These are phyloP conservation scores for Blastobasis lacticolella DNA, from an alignment of 2,888 invertebrate genomes.

Conservation along the genomic window DNA sequence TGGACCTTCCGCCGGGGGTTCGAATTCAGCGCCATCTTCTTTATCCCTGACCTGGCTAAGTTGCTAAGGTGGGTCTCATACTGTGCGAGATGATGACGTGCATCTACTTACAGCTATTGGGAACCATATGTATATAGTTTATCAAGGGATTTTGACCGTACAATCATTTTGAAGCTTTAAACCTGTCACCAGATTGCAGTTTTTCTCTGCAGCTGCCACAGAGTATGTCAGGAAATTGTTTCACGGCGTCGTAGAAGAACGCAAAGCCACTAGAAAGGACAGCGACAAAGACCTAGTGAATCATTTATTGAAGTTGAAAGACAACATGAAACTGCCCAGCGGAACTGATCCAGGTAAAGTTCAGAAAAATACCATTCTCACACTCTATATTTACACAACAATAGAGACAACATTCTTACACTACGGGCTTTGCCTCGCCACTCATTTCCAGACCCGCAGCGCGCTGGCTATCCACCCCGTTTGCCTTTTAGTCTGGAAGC, in stretches of 20 bases:
- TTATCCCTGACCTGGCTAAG: slow-evolving; percentile 39
- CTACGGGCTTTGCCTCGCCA: no score
- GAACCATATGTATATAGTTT: no score
- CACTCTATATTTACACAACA: no score
- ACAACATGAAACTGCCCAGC: slow-evolving; percentile 40
- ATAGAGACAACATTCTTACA: no score
- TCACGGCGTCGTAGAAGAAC: slow-evolving; percentile 35
- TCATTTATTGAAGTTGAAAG: slow-evolving; percentile 43
- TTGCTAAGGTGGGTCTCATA: slow-evolving; percentile 30
- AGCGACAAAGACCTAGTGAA: slow-evolving; percentile 46
- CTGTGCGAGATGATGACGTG: no score
- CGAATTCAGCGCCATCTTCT: slow-evolving; percentile 46
- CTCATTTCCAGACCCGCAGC: no score
- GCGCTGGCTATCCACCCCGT: no score
- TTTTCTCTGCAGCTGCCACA: slow-evolving; percentile 44
- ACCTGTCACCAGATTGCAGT: slow-evolving; percentile 30
- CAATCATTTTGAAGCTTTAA: no score
- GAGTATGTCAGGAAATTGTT: slow-evolving; percentile 46
- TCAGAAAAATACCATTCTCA: no score
- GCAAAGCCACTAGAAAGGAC: slow-evolving; percentile 24
- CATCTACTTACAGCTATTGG: no score
- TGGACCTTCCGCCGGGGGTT: slow-evolving; percentile 53
- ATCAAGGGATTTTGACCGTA: no score
- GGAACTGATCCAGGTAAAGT: slow-evolving; percentile 20
- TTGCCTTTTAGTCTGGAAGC: no score